phyloP scores from a whole-genome alignment of 2,888 invertebrate genomes.

The Leucoptera coffeella region DNA sequence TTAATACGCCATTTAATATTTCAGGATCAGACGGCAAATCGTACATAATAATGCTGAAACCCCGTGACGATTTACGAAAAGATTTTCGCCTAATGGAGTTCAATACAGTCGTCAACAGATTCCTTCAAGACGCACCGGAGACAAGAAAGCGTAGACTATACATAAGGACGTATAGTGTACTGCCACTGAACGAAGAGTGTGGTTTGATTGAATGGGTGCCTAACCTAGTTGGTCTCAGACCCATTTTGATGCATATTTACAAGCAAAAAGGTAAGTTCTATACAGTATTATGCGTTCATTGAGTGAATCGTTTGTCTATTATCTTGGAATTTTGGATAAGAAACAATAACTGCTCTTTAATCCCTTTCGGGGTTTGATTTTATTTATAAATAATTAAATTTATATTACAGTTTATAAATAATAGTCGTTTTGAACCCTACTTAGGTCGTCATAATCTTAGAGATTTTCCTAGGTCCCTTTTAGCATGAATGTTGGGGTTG shows the following conservation, averaged over 20 bases:
- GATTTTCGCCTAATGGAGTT: constrained; percentile 97
- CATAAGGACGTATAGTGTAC: constrained; percentile 85
- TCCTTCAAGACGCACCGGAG: constrained; percentile 80
- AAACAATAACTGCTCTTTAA: no score
- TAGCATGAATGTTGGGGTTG: no score
- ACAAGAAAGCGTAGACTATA: constrained; percentile 74
- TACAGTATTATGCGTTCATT: constrained; percentile 2
- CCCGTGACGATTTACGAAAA: constrained; percentile 94
- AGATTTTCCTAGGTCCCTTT: no score
- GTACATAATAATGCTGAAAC: constrained; percentile 89
- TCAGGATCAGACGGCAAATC: constrained; percentile 77
- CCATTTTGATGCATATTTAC: constrained; percentile 62
- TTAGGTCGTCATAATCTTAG: no score
- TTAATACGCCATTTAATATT: no score
- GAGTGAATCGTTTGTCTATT: neutral
- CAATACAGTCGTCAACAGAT: constrained; percentile 87
- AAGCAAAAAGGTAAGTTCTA: constrained; percentile 59
- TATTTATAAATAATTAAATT: no score
- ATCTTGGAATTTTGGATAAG: neutral
- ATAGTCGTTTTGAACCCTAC: no score
- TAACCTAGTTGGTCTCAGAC: constrained; percentile 71
- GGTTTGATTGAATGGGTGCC: constrained; percentile 96
- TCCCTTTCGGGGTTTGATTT: no score
- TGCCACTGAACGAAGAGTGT: constrained; percentile 91
- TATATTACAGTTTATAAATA: no score